Evolutionary conservation across 2,797 vertebrate genomes (phyloP).

Genomic region (Botia kubotai): DNA sequence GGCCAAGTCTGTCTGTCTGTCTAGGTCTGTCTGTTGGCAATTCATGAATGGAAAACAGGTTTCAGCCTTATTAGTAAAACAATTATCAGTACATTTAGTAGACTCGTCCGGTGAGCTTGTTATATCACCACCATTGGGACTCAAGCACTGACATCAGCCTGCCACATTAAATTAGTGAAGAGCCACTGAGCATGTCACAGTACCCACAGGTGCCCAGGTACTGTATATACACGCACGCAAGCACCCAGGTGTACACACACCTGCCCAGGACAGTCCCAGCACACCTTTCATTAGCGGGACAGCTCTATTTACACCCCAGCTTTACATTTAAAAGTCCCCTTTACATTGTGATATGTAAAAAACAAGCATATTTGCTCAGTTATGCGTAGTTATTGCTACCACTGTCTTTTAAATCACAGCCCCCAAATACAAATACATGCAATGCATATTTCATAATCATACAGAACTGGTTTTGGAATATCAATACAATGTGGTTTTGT

Average conservation of each 20-base stretch:
- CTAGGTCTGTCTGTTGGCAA: too few species aligned
- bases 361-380: neutral
- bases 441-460: too few species aligned
- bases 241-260: neutral
- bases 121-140: constrained; percentile 19
- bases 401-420: neutral
- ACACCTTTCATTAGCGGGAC: neutral
- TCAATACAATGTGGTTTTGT: neutral
- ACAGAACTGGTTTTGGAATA: too few species aligned
- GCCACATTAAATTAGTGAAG: neutral
- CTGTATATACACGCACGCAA: neutral
- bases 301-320: neutral
- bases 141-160: neutral
- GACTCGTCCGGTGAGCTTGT: neutral
- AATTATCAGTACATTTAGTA: neutral
- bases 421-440: too few species aligned
- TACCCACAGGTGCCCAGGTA: neutral
- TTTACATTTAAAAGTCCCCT: neutral
- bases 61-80: neutral
- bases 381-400: neutral
- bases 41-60: neutral
- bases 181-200: neutral
- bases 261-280: neutral
- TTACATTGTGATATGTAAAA: neutral
- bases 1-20: too few species aligned